Evolutionary conservation across 2,113 vertebrate genomes (phyloP).

Genomic region (Petromus typicus): DNA sequence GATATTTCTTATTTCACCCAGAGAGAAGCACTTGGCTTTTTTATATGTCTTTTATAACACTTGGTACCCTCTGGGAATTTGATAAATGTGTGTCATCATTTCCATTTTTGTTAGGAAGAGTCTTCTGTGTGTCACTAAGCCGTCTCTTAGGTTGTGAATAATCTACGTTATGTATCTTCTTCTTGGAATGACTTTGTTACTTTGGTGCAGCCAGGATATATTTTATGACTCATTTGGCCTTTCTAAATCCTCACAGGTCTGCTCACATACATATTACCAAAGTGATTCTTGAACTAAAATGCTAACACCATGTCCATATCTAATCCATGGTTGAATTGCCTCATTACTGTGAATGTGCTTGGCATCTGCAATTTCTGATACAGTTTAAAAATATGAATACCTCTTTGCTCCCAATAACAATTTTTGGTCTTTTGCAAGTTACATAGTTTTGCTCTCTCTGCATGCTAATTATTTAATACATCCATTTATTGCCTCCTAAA

Average conservation of each 20-base stretch:
- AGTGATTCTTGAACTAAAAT: conserved; percentile 69
- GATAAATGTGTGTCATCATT: conserved; percentile 62
- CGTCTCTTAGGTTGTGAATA: conserved; percentile 64
- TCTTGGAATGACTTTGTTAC: conserved; percentile 43
- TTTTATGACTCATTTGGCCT: conserved; percentile 66
- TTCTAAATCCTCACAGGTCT: conserved; percentile 69
- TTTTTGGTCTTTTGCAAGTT: conserved; percentile 38
- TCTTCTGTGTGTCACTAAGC: conserved; percentile 50
- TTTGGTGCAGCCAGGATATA: background rate
- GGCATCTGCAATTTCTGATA: conserved; percentile 68
- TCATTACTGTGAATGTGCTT: conserved; percentile 59
- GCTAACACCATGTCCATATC: conserved; percentile 62
- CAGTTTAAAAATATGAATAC: conserved; percentile 59
- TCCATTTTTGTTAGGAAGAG: conserved; percentile 73
- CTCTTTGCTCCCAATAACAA: conserved; percentile 36
- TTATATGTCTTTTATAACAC: conserved; percentile 33
- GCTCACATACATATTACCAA: conserved; percentile 65
- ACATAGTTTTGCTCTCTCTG: conserved; percentile 59
- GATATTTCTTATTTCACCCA: conserved; percentile 63
- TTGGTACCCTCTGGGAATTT: conserved; percentile 54
- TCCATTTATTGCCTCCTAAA: conserved; percentile 64
- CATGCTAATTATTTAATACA: conserved; percentile 69
- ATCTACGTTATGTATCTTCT: conserved; percentile 62
- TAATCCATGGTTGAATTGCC: conserved; percentile 60
- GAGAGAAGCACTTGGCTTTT: conserved; percentile 64